Conservation (phyloP, 2,888 invertebrate species). For the Leptopilina drosophilae region DNA sequence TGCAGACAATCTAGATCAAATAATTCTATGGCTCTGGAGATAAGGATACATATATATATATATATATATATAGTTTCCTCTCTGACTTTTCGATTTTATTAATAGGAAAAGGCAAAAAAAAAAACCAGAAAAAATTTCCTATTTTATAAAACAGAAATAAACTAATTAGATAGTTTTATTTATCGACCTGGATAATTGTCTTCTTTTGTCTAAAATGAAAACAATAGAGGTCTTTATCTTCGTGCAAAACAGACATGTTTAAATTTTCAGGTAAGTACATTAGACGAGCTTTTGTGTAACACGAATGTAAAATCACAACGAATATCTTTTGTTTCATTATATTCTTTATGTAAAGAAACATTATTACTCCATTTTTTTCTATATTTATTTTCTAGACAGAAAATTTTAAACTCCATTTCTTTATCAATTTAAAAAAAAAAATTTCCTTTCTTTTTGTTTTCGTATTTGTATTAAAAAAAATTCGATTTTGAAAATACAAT, state of each 20-base stretch:
- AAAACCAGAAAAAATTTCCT: too few species aligned
- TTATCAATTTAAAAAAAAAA: too few species aligned
- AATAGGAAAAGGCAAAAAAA: neutral
- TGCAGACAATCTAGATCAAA: slow-evolving; percentile 11
- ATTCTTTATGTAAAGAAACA: neutral
- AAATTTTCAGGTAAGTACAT: slow-evolving; percentile 33
- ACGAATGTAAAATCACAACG: slow-evolving; percentile 7
- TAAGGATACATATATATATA: neutral
- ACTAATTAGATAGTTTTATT: slow-evolving; percentile 20
- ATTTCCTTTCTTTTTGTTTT: too few species aligned
- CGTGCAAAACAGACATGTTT: slow-evolving; percentile 17
- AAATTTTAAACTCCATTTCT: neutral
- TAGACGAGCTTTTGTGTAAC: slow-evolving; percentile 31
- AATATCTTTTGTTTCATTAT: slow-evolving; percentile 26
- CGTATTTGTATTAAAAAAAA: too few species aligned
- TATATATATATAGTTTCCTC: neutral
- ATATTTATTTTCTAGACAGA: neutral
- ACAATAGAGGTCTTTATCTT: slow-evolving; percentile 30
- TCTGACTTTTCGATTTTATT: neutral
- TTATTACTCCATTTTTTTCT: neutral
- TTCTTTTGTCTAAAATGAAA: neutral
- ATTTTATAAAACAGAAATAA: neutral
- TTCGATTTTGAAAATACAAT: too few species aligned
- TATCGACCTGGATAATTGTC: slow-evolving; percentile 24
- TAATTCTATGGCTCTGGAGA: neutral